Evolutionary conservation across 2,113 vertebrate genomes (phyloP).

Genomic region (Pelusios castaneus): DNA sequence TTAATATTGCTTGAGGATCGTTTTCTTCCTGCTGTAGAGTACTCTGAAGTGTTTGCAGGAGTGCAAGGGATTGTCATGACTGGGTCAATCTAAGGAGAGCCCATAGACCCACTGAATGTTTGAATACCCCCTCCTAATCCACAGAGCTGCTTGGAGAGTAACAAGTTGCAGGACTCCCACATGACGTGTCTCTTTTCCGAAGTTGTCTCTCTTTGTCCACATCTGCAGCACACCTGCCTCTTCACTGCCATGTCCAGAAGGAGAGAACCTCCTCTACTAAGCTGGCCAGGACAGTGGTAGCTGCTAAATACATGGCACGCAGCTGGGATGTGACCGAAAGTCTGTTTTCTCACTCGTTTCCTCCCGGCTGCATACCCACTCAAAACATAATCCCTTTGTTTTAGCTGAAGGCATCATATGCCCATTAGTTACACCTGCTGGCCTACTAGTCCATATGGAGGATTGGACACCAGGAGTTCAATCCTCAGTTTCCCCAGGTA

Average conservation of each 20-base stretch:
- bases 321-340: neutral
- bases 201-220: neutral
- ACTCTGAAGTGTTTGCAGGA: neutral
- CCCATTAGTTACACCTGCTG: neutral
- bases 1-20: constrained; percentile 49
- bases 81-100: neutral
- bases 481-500: neutral
- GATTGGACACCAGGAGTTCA: neutral
- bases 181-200: neutral
- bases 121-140: accelerated
- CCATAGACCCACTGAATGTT: neutral
- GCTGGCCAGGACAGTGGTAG: neutral
- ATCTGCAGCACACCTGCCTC: neutral
- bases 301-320: neutral
- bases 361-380: neutral
- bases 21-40: constrained; percentile 29
- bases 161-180: neutral
- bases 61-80: neutral
- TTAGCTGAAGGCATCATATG: neutral
- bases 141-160: neutral
- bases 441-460: neutral
- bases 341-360: neutral
- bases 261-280: neutral
- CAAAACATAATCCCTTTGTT: neutral
- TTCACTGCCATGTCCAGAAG: neutral